Percentiles rank a stretch among this genome's conserved stretches.
phyloP scores from a whole-genome alignment of 2,888 invertebrate genomes.

The Melikaiella ostensackeni region DNA sequence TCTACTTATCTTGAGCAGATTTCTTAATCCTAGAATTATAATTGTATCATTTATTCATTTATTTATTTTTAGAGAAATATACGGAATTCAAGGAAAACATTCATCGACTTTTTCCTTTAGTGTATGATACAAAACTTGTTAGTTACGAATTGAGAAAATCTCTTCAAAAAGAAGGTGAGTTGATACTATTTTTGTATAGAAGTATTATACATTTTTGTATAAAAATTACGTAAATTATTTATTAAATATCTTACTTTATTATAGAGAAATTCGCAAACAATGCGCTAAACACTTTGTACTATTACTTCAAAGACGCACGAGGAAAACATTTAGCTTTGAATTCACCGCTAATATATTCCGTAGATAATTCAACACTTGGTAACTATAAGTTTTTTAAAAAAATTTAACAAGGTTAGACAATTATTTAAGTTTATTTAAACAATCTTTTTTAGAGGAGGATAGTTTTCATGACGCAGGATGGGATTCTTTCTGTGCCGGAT shows the following conservation, averaged over 20 bases:
- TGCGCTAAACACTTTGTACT: slow-evolving; percentile 80
- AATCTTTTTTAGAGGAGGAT: slow-evolving; percentile 51
- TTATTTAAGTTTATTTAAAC: slow-evolving; percentile 27
- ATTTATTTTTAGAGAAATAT: slow-evolving; percentile 78
- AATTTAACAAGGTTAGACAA: slow-evolving; percentile 15
- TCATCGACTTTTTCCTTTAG: slow-evolving; percentile 81
- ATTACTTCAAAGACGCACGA: slow-evolving; percentile 80
- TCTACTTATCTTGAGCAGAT: neutral
- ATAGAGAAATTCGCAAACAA: slow-evolving; percentile 79
- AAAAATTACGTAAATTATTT: slow-evolving; percentile 20
- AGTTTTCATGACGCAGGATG: slow-evolving; percentile 88
- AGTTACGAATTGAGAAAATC: slow-evolving; percentile 79
- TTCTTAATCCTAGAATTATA: slow-evolving; percentile 23
- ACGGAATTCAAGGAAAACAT: slow-evolving; percentile 82
- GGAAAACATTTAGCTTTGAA: slow-evolving; percentile 73
- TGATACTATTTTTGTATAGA: no score
- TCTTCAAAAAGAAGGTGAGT: slow-evolving; percentile 74
- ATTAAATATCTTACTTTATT: slow-evolving; percentile 45
- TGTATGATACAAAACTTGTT: slow-evolving; percentile 88
- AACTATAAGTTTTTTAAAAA: slow-evolving; percentile 10
- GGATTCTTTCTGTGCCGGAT: slow-evolving; percentile 89
- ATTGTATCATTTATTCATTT: neutral
- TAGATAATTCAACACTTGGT: slow-evolving; percentile 42
- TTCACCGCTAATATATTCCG: slow-evolving; percentile 74
- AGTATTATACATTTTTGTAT: no score